These are phyloP conservation scores for Sebastes taczanowskii DNA, from an alignment of 2,797 vertebrate genomes.

Conservation along the genomic window DNA sequence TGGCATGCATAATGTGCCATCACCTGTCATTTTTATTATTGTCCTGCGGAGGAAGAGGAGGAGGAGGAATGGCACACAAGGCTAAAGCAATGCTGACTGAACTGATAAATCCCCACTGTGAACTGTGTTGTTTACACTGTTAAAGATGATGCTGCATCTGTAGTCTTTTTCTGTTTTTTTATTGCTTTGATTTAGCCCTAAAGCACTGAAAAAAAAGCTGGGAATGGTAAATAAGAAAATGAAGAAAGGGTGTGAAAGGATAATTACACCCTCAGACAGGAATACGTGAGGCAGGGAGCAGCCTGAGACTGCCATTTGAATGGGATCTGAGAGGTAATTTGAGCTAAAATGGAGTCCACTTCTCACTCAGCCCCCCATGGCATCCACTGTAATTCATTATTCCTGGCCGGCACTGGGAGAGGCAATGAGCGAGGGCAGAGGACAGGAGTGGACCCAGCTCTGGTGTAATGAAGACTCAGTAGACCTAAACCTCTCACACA, in stretches of 20 bases:
- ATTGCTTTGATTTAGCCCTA: background rate
- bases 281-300: conserved; percentile 29
- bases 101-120: conserved; percentile 57
- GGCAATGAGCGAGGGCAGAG: conserved; percentile 77
- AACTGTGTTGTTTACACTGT: conserved; percentile 41
- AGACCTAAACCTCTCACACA: conserved; percentile 69
- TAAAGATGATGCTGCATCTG: conserved; percentile 22
- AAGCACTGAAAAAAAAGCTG: background rate
- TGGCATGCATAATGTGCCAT: conserved; percentile 77
- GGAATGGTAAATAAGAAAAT: conserved; percentile 31
- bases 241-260: conserved; percentile 38
- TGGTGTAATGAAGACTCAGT: conserved; percentile 82
- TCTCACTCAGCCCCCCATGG: conserved; percentile 71
- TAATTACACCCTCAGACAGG: conserved; percentile 51
- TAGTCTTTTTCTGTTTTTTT: background rate
- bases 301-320: conserved; percentile 75
- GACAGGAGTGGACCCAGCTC: conserved; percentile 76
- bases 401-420: conserved; percentile 73
- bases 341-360: conserved; percentile 81
- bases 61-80: conserved; percentile 58
- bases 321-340: conserved; percentile 81
- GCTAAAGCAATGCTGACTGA: conserved; percentile 56
- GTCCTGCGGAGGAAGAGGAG: conserved; percentile 62
- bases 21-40: conserved; percentile 72
- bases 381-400: conserved; percentile 82